phyloP scores from a whole-genome alignment of 23 tunicate species.

The Halocynthia aurantium region DNA sequence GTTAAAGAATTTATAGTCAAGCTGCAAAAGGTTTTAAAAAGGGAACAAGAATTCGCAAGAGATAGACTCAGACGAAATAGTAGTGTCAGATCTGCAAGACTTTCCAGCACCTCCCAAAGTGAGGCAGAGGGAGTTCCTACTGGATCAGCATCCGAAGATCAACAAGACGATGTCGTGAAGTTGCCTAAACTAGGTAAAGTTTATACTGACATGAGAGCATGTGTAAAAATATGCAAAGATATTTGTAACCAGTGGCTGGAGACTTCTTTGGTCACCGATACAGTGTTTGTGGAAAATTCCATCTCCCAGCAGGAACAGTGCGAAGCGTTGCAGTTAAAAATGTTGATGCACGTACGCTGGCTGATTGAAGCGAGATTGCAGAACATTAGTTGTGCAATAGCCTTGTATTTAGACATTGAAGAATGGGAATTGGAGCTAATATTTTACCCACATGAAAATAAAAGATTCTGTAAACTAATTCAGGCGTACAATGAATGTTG shows the following conservation, averaged over 20 bases:
- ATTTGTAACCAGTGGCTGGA: conserved; percentile 29
- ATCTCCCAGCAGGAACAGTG: conserved; percentile 4
- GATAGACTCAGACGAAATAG: neutral
- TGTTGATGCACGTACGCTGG: conserved; percentile 22
- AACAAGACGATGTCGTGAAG: neutral
- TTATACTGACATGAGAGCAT: conserved; percentile 58
- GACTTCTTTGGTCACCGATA: neutral
- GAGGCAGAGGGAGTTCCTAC: neutral
- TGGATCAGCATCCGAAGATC: neutral
- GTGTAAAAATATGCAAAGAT: conserved; percentile 70
- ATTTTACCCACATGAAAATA: conserved; percentile 36
- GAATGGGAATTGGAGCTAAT: conserved; percentile 33
- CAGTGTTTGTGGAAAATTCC: neutral
- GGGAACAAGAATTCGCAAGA: conserved; percentile 1
- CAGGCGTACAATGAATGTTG: conserved; percentile 51
- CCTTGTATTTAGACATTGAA: conserved; percentile 11
- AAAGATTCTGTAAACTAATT: conserved; percentile 75
- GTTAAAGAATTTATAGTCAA: conserved; percentile 13
- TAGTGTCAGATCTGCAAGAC: neutral
- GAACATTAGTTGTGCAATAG: conserved; percentile 29
- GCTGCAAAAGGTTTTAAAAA: neutral
- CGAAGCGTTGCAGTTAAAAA: conserved; percentile 24
- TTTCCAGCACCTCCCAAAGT: neutral
- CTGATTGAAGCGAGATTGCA: conserved; percentile 39
- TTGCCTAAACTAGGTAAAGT: conserved; percentile 80